Base-by-base conservation (phyloP, 2,888 invertebrate species). In the Odontomyia ornata region DNA sequence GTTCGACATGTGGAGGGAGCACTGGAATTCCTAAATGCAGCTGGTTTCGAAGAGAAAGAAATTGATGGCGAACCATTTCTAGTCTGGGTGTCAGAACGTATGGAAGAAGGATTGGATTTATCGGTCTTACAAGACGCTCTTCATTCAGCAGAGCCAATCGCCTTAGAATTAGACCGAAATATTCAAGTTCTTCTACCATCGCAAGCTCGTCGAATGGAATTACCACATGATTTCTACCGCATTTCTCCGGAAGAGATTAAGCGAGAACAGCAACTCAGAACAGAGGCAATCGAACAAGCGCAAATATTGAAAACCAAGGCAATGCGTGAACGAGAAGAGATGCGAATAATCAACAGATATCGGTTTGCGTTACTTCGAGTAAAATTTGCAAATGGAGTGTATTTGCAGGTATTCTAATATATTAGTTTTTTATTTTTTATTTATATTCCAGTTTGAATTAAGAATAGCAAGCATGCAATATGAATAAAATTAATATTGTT, bases 321-420 rank as follows among this genome's bases (percentile, higher is more conserved):
- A 1, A 98, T 98, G 97, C 88, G 97, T 25, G 97, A 98, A 83
- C 93, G 94, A 80, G 96, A 98, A 79, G 95, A 95, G 83, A 86
- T 92, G 78, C 88, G 93, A 72, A 94, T 93, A 83, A 89, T 94
- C 84, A 89, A 93, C 76, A 93, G 93, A 86, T 97, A 96, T 85
- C 93, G 93, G 83, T 98, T 93, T 85, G 91, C 95, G 1, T 88
- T 98, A 69, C 92, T 98, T 77, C 88, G 98, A 81, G 88, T 98
- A 47, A 90, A 95, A 75, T 96, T 98, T 84, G 97, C 98, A 0
- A 95, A 96, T 86, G 94, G 94, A 0, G 90, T 95, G 80, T 89
- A 93, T 78, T 86, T 96, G 79, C 95, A 95, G 89, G 94, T 93
- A 84, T 43, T 15, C 18, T 52, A 13, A 52, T 4, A 4, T 18